Evolutionary conservation across 2,113 vertebrate genomes (phyloP).

Genomic region (Athene cunicularia): DNA sequence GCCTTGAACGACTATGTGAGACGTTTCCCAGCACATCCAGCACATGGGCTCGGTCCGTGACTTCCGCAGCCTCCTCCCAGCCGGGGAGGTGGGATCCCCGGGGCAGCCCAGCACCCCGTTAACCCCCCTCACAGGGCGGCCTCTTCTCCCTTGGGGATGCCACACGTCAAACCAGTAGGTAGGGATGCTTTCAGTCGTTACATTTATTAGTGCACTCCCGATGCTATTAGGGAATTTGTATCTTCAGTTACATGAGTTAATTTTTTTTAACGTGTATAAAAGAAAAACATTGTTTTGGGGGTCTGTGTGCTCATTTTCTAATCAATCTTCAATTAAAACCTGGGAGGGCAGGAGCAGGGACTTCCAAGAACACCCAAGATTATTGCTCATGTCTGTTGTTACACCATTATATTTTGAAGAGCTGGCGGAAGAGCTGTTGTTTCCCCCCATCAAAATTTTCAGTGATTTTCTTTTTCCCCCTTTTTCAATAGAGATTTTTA

Average conservation of each 20-base stretch:
- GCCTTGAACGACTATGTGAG: no score
- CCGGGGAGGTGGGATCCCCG: background rate
- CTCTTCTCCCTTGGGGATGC: background rate
- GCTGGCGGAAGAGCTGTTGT: background rate
- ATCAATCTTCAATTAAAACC: background rate
- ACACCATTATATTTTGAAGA: background rate
- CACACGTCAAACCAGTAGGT: rapidly evolving
- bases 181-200: background rate
- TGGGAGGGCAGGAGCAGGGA: background rate
- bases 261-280: background rate
- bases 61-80: background rate
- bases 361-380: background rate
- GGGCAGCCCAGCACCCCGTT: background rate
- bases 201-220: background rate
- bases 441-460: background rate
- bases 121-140: background rate
- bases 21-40: background rate
- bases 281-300: background rate
- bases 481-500: background rate
- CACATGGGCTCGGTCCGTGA: background rate
- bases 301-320: background rate
- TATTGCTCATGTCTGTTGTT: background rate
- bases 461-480: background rate
- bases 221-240: background rate
- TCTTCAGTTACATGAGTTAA: background rate